Evolutionary conservation across 2,797 vertebrate genomes (phyloP), one percentile per base, ranked within the genome.

Genomic region (Acrossocheilus wenchowensis): DNA sequence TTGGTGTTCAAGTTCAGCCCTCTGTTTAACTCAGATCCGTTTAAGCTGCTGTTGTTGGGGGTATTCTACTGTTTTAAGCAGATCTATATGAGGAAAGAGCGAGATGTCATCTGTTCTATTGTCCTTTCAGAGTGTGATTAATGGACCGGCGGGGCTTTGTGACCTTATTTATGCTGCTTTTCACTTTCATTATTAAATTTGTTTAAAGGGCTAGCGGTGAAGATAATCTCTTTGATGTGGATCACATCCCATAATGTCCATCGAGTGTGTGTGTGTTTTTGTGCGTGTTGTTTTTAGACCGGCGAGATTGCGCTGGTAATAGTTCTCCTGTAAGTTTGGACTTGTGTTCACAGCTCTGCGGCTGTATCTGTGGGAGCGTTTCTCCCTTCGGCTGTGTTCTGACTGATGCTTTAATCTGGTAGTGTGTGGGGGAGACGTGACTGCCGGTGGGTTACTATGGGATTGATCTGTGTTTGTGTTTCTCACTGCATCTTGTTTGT

Each of bases 111-210:
- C 52, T 26, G 5, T 62, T 72, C 74, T 78, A 21, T 84, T 84
- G 74, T 84, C 45, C 62, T 78, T 84, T 78, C 23, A 30, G 36
- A 78, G 74, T 17, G 11, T 78, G 83, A 84, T 84, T 78, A 78
- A 79, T 71, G 79, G 50, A 45, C 83, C 26, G n/a, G 6, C 64
- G 8, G 48, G 48, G 48, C n/a, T 78, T 43, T 17, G 36, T 78
- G 75, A 69, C 64, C 62, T 78, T 85, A 78, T 78, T 84, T 78
- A 54, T 41, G 48, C 34, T 77, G 72, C 15, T 68, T 78, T 85
- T 78, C 34, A 30, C 50, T 43, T 34, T 68, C 34, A 4, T 45
- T 57, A 71, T 78, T 79, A 57, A 71, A 60, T 79, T 79, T 34
- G 83, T 78, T 78, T 57, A 78, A 78, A 57, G 75, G 54, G 64